Percentiles rank a stretch among this genome's conserved stretches.
phyloP scores from a whole-genome alignment of 1,140 invertebrate genomes.

The Octopus sinensis region DNA sequence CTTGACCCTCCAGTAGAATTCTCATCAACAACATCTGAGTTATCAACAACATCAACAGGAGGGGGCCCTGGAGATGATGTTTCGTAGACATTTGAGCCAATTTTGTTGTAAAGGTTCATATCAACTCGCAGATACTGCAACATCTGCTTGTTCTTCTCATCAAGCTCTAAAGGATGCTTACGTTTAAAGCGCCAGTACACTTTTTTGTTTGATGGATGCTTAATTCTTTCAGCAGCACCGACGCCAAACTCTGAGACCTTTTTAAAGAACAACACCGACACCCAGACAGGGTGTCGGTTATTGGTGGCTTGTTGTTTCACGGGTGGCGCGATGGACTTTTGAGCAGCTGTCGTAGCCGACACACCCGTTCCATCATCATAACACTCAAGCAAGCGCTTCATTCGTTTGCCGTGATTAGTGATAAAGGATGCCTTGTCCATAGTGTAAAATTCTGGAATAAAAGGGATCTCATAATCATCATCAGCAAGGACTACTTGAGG shows the following conservation, averaged over 20 bases:
- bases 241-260: constrained; percentile 32
- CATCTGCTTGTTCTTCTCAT: constrained; percentile 29
- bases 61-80: not conserved
- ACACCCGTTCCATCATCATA: constrained; percentile 36
- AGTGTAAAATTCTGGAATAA: constrained; percentile 29
- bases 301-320: constrained; percentile 32
- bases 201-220: constrained; percentile 35
- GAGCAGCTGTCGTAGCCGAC: constrained; percentile 36
- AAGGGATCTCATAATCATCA: constrained; percentile 9
- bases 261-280: constrained; percentile 28
- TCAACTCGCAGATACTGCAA: constrained; percentile 33
- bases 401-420: constrained; percentile 28
- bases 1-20: not conserved
- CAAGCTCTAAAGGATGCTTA: constrained; percentile 26
- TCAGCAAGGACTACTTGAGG: not conserved
- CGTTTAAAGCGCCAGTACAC: constrained; percentile 36
- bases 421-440: constrained; percentile 32
- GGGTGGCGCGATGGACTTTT: constrained; percentile 38
- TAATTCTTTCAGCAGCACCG: constrained; percentile 29
- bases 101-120: constrained; percentile 30
- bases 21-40: constrained; percentile 2
- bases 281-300: constrained; percentile 38
- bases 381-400: constrained; percentile 36
- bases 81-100: constrained; percentile 22
- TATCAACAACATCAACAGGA: constrained; percentile 7